These are phyloP conservation scores for Tachina lurida DNA, from an alignment of 2,888 invertebrate genomes.

Conservation along the genomic window DNA sequence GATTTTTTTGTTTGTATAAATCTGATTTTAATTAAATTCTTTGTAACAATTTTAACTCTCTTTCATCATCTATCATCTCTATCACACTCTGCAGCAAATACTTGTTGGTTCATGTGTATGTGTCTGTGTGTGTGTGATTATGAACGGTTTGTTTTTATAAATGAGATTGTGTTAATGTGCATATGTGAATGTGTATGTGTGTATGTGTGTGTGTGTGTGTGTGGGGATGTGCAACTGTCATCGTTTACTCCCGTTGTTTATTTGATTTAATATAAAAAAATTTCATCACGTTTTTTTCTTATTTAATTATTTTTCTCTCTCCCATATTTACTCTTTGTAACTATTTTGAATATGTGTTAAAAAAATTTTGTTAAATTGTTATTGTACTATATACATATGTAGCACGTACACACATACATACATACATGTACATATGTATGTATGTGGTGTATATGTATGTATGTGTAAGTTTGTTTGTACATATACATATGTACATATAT, in stretches of 20 bases:
- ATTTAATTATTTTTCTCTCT: slow-evolving; percentile 50
- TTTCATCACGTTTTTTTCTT: slow-evolving; percentile 36
- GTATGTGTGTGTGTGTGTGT: background rate
- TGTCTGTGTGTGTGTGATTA: background rate
- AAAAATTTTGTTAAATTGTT: slow-evolving; percentile 44
- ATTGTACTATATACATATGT: background rate
- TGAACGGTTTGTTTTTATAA: slow-evolving; percentile 11
- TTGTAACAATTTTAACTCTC: slow-evolving; percentile 65
- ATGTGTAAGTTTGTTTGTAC: no score
- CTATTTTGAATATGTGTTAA: slow-evolving; percentile 53
- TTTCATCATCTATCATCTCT: slow-evolving; percentile 39
- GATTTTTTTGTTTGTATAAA: slow-evolving; percentile 61
- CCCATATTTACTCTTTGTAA: slow-evolving; percentile 56
- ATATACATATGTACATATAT: background rate
- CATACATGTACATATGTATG: no score
- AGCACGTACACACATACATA: no score
- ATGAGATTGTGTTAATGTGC: slow-evolving; percentile 10
- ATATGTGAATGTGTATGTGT: background rate
- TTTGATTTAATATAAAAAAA: slow-evolving; percentile 60
- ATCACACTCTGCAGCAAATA: slow-evolving; percentile 13
- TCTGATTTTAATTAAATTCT: slow-evolving; percentile 71
- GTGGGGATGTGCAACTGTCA: slow-evolving; percentile 32
- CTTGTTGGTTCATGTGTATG: background rate
- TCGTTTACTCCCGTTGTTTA: slow-evolving; percentile 48
- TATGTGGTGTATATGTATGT: background rate